These are phyloP conservation scores for Rhinolophus sinicus DNA, from an alignment of 2,113 vertebrate species.

Conservation along the genomic window DNA sequence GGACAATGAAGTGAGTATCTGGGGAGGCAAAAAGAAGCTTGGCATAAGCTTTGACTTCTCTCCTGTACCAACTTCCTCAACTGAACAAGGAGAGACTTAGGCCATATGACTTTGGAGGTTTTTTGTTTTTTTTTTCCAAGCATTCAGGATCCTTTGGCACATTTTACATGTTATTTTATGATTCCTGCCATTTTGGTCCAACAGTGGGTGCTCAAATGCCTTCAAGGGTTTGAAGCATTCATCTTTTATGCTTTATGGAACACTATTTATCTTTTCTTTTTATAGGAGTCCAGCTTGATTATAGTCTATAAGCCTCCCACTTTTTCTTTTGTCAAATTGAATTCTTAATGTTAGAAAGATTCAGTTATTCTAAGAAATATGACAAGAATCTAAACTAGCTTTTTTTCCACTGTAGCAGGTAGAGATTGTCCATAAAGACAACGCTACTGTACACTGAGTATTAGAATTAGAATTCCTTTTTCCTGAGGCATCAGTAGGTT, in stretches of 20 bases:
- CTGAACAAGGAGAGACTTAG: not conserved
- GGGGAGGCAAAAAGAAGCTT: not conserved
- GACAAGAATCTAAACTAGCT: not conserved
- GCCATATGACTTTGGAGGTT: not conserved
- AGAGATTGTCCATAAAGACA: not conserved
- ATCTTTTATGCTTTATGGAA: slow-evolving; percentile 38
- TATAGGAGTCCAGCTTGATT: not conserved
- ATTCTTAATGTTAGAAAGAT: slow-evolving; percentile 43
- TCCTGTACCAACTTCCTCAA: not conserved
- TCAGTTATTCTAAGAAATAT: slow-evolving; percentile 22
- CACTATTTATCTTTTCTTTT: not conserved
- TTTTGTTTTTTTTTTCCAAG: not conserved
- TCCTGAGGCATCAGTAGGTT: not conserved
- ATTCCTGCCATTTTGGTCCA: slow-evolving; percentile 19
- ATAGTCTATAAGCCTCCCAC: not conserved
- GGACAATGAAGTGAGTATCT: not conserved
- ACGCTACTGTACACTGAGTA: not conserved
- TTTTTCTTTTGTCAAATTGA: slow-evolving; percentile 37
- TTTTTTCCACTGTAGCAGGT: not conserved
- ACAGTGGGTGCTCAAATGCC: not conserved
- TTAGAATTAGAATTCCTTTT: slow-evolving; percentile 11
- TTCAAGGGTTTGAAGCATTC: slow-evolving; percentile 8
- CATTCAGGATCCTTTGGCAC: not conserved
- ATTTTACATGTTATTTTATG: not conserved
- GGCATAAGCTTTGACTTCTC: not conserved